phyloP scores from a whole-genome alignment of 2,888 invertebrate genomes.

The Lottia scabra region DNA sequence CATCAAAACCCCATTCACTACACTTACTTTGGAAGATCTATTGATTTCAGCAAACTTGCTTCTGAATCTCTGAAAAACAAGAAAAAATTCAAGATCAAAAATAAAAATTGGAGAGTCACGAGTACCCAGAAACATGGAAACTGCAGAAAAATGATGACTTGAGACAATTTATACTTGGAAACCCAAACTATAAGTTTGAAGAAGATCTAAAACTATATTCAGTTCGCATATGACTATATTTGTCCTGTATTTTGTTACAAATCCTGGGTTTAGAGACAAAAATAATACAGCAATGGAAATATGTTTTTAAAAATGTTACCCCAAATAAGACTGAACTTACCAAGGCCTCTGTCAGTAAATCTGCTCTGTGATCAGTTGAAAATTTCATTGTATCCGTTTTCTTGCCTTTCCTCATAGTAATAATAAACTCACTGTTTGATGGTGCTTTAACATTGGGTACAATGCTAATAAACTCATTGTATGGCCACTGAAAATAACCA shows the following conservation, averaged over 20 bases:
- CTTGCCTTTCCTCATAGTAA: conserved; percentile 84
- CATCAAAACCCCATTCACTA: neutral
- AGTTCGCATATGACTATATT: no score
- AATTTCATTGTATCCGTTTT: conserved; percentile 95
- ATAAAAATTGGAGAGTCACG: no score
- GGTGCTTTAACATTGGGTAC: conserved; percentile 68
- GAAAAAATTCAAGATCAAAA: conserved; percentile 8
- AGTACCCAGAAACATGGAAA: no score
- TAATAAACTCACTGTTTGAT: conserved; percentile 72
- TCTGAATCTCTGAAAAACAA: conserved; percentile 63
- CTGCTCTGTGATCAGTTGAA: conserved; percentile 93
- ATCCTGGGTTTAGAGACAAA: no score
- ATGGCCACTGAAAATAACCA: conserved; percentile 70
- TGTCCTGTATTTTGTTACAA: no score
- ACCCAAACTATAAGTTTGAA: no score
- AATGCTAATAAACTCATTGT: conserved; percentile 71
- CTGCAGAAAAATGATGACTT: no score
- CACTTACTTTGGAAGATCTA: conserved; percentile 54
- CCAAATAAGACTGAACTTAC: conserved; percentile 39
- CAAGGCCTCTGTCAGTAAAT: conserved; percentile 92
- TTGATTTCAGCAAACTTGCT: conserved; percentile 65
- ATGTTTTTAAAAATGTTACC: no score
- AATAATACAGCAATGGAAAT: no score
- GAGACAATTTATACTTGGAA: no score
- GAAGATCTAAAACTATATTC: no score